phyloP scores from a whole-genome alignment of 2,113 vertebrate genomes.

The Mormyrus iriodes region DNA sequence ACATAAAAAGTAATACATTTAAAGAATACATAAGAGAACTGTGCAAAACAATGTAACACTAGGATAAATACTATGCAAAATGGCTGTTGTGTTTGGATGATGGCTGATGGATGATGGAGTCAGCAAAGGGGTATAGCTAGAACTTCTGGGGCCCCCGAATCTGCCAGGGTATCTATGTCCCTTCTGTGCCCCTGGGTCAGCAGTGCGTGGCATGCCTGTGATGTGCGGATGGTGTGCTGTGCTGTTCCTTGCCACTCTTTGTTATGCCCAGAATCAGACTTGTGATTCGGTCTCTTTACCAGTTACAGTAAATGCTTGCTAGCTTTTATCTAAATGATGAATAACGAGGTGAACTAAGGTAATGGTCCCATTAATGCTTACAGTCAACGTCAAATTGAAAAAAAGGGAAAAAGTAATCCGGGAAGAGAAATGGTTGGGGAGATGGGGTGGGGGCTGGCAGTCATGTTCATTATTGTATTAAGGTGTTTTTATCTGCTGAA shows the following conservation, averaged over 20 bases:
- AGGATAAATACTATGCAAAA: neutral
- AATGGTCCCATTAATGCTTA: conserved; percentile 11
- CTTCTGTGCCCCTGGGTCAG: neutral
- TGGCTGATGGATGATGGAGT: neutral
- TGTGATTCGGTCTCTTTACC: neutral
- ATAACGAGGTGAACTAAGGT: neutral
- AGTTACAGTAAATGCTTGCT: conserved; percentile 11
- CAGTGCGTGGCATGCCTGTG: neutral
- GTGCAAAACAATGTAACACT: neutral
- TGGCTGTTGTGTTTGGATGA: neutral
- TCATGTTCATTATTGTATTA: neutral
- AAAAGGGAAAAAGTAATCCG: neutral
- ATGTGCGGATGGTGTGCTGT: neutral
- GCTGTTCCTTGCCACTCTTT: neutral
- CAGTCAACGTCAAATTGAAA: neutral
- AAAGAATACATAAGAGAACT: neutral
- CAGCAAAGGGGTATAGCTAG: neutral
- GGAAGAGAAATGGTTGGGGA: neutral
- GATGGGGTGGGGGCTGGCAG: neutral
- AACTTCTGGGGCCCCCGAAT: neutral
- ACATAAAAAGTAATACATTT: neutral
- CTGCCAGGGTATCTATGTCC: neutral
- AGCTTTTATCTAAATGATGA: conserved; percentile 10
- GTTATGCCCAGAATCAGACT: neutral
- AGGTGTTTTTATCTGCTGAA: neutral